Evolutionary conservation across 35 echinoderm and acorn worm species (phyloP), one percentile per base, ranked within the genome.

Genomic region (Ptychodera flava): DNA sequence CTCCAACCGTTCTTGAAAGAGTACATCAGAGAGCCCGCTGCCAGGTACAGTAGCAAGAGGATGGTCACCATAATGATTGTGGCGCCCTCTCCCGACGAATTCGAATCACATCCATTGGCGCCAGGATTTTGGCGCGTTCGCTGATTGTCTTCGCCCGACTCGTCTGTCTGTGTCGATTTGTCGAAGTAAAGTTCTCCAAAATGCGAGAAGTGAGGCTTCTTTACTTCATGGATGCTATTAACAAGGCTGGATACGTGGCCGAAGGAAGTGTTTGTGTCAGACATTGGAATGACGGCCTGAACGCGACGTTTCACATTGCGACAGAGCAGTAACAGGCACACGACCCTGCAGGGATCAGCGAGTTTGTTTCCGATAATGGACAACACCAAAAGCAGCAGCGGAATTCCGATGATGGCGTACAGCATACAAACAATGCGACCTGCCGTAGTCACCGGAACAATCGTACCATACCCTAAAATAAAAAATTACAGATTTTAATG

Each of bases 381-480:
- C 22, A 96, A 37, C 52, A 75, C 90, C 22, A 96, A 35, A 28
- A 96, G 38, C 28, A 85, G 81, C 0, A 96, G 83, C 53, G 94
- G 94, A 36, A 96, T 96, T 12, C 94, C 94, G 28, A 96, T 31
- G 34, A 87, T 80, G 12, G 91, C 64, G 38, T 93, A 93, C 0
- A 93, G 31, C 30, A 90, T 78, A 31, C 88, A 90, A 78, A 96
- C 90, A 0, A 37, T 35, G 28, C 86, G 78, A 16, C 91, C 94
- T 0, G 35, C 80, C 0, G 37, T 75, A 10, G 94, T 88, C 53
- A 78, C 85, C 31, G 94, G 94, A 12, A 90, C 90, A 2, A 96
- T 90, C 38, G 92, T 91, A 31, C 94, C 94, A 45, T 95, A 95
- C 33, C 93, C 93, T 95, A 76, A 0, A 90, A 29, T 28, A 86